A percentile compares a stretch with the other conserved stretches of the same genome.
These are phyloP conservation scores for Petrocephalus zakoni DNA, from an alignment of 2,113 vertebrate species.

Conservation along the genomic window DNA sequence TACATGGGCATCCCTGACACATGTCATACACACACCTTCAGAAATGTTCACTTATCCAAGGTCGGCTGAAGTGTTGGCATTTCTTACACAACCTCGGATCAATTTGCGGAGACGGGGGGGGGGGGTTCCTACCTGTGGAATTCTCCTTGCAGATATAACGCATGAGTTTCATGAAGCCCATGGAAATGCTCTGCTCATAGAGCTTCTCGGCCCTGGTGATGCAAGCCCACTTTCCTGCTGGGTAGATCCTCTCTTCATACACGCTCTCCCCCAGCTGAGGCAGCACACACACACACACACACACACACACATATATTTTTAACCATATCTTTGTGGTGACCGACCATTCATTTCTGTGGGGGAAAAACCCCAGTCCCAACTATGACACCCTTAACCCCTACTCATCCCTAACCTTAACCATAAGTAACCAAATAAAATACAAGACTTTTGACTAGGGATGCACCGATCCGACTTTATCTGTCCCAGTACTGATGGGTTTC, in stretches of 20 bases:
- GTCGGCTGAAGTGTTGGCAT: neutral
- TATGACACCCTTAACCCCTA: too few relatives aligned
- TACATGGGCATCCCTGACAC: neutral
- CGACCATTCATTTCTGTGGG: neutral
- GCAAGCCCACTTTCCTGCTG: slow-evolving; percentile 72
- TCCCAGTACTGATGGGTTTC: too few relatives aligned
- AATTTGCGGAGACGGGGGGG: neutral
- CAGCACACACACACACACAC: slow-evolving; percentile 17
- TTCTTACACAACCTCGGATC: neutral
- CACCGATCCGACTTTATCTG: too few relatives aligned
- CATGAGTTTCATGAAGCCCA: slow-evolving; percentile 83
- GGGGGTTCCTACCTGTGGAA: slow-evolving; percentile 62
- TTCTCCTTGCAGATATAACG: slow-evolving; percentile 83
- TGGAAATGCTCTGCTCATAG: slow-evolving; percentile 81
- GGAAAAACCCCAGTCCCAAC: neutral
- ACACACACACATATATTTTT: slow-evolving; percentile 6
- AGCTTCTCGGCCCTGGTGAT: slow-evolving; percentile 60
- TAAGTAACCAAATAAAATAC: too few relatives aligned
- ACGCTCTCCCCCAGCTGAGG: slow-evolving; percentile 62
- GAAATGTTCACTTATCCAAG: neutral
- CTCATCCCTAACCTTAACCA: too few relatives aligned
- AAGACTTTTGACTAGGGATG: too few relatives aligned
- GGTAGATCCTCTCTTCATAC: slow-evolving; percentile 70
- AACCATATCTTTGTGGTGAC: neutral
- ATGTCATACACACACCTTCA: neutral